Percentiles rank a stretch among this genome's conserved stretches.
These are phyloP conservation scores for Drosophila obscura DNA, from an alignment of 1,140 invertebrate genomes.

Conservation along the genomic window DNA sequence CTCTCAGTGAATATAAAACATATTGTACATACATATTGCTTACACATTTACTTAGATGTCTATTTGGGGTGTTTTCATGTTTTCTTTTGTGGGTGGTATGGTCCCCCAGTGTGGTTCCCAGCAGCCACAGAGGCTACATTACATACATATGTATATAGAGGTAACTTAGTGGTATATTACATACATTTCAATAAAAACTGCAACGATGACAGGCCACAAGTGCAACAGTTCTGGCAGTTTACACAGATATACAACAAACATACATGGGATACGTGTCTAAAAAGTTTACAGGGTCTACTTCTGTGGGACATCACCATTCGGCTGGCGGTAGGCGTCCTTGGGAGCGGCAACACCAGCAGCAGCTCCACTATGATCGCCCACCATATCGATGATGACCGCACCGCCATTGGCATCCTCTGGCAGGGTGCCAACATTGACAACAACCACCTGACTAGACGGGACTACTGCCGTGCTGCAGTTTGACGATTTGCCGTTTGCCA, in stretches of 20 bases:
- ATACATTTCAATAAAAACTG: constrained; percentile 11
- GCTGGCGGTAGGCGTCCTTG: constrained; percentile 22
- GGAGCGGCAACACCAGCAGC: not conserved
- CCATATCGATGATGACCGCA: constrained; percentile 48
- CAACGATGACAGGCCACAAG: not conserved
- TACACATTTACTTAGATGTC: no score
- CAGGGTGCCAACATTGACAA: not conserved
- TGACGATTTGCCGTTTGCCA: constrained; percentile 35
- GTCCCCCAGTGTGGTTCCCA: constrained; percentile 25
- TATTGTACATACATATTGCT: no score
- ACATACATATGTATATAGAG: constrained; percentile 24
- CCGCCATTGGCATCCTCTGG: constrained; percentile 4
- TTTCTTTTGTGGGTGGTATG: no score
- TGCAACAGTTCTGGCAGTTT: constrained; percentile 39
- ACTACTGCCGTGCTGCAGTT: constrained; percentile 37
- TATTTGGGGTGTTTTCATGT: no score
- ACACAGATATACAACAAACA: constrained; percentile 32
- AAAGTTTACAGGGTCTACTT: not conserved
- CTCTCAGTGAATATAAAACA: no score
- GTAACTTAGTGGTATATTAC: constrained; percentile 35
- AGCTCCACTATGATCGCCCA: constrained; percentile 40
- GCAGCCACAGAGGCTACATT: constrained; percentile 18
- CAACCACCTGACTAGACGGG: constrained; percentile 41
- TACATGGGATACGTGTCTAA: constrained; percentile 18
- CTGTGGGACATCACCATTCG: constrained; percentile 32